Percentiles rank a stretch among this genome's conserved stretches.
These are phyloP conservation scores for Drosophila pallidifrons DNA, from an alignment of 1,140 invertebrate species.

Conservation along the genomic window DNA sequence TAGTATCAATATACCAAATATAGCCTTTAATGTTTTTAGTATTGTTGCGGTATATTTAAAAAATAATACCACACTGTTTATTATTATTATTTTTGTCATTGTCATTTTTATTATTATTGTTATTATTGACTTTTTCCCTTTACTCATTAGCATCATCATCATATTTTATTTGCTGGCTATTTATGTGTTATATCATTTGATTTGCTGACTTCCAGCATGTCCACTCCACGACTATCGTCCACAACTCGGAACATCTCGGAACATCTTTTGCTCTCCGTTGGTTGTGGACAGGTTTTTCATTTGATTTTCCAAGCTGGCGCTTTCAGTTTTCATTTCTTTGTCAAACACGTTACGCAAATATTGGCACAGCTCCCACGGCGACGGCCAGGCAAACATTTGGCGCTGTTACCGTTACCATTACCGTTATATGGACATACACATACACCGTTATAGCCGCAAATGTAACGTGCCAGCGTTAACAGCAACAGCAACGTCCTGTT, in stretches of 20 bases:
- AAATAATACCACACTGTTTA: too few species aligned
- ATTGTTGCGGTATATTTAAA: too few species aligned
- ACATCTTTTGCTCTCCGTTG: neutral
- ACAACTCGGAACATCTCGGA: neutral
- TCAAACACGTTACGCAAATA: conserved; percentile 84
- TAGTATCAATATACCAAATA: too few species aligned
- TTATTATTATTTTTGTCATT: too few species aligned
- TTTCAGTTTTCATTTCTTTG: conserved; percentile 84
- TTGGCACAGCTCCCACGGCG: conserved; percentile 79
- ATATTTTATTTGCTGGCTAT: too few species aligned
- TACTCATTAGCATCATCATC: too few species aligned
- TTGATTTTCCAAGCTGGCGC: conserved; percentile 83
- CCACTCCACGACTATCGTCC: neutral
- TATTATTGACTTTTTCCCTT: too few species aligned
- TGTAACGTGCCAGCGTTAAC: conserved; percentile 17
- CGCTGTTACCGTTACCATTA: conserved; percentile 64
- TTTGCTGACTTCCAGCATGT: too few species aligned
- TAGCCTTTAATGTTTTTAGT: too few species aligned
- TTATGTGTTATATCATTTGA: too few species aligned
- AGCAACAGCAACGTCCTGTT: conserved; percentile 20
- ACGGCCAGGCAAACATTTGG: conserved; percentile 72
- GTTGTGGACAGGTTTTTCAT: conserved; percentile 53
- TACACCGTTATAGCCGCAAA: conserved; percentile 25
- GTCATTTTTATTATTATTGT: too few species aligned
- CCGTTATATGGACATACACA: conserved; percentile 31